Percentiles rank a stretch among this genome's conserved stretches.
phyloP scores from a whole-genome alignment of 1,140 invertebrate species.

The Meteorus sp. region DNA sequence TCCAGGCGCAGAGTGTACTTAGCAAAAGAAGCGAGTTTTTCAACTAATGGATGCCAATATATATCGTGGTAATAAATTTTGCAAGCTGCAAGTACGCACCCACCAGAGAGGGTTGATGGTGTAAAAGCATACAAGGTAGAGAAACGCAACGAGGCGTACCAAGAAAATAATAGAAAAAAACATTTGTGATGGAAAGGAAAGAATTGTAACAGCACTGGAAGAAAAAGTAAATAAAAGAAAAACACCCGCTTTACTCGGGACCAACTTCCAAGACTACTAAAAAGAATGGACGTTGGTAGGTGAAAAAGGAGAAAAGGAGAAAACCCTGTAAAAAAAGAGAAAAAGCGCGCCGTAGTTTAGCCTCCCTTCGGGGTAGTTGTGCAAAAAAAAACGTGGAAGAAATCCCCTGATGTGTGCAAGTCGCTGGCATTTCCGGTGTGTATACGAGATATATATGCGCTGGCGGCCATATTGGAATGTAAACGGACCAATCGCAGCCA shows the following conservation, averaged over 20 bases:
- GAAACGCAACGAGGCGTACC: conserved; percentile 1
- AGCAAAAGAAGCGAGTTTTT: conserved; percentile 45
- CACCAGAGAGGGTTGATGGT: conserved; percentile 26
- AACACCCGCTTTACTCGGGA: conserved; percentile 15
- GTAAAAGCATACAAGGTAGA: conserved; percentile 6
- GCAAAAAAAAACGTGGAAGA: conserved; percentile 24
- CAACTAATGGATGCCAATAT: conserved; percentile 61
- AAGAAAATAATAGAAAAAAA: conserved; percentile 13
- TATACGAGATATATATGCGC: no score
- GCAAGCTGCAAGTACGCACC: conserved; percentile 39
- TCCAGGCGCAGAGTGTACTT: conserved; percentile 46
- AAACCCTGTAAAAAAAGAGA: conserved; percentile 2
- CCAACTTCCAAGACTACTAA: conserved; percentile 14
- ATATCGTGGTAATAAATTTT: conserved; percentile 61
- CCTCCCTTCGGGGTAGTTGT: conserved; percentile 31
- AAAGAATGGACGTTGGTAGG: no score
- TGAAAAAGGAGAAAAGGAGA: background rate
- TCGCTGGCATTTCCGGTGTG: conserved; percentile 52
- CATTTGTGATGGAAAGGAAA: conserved; percentile 9
- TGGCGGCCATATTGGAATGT: conserved; percentile 52
- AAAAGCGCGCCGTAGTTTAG: conserved; percentile 21
- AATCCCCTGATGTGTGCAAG: conserved; percentile 34
- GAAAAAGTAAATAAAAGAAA: conserved; percentile 19
- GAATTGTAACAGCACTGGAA: no score
- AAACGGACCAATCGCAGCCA: conserved; percentile 42